Conservation (phyloP, 2,888 invertebrate genomes). For the Sisyra nigra region DNA sequence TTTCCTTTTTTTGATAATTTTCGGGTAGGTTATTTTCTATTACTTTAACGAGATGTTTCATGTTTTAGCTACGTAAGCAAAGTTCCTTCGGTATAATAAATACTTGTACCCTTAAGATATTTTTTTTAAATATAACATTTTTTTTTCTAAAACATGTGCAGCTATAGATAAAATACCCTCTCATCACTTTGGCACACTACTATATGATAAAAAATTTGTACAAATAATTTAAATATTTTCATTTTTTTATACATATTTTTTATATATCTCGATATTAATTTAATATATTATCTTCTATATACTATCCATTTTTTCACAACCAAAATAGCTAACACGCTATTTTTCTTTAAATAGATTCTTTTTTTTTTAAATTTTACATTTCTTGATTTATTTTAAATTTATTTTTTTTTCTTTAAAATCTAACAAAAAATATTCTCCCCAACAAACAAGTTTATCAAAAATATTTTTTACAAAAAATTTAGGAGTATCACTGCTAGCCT, state of each 20-base stretch:
- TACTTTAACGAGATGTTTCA: no score
- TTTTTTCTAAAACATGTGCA: conserved; percentile 25
- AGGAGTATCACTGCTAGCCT: conserved; percentile 15
- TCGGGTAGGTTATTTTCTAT: neutral
- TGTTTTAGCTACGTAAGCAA: neutral
- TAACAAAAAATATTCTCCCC: conserved; percentile 37
- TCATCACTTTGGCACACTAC: conserved; percentile 30
- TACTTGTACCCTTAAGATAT: conserved; percentile 27
- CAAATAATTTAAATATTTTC: conserved; percentile 28
- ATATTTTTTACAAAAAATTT: conserved; percentile 33
- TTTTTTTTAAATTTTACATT: conserved; percentile 14
- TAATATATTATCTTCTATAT: conserved; percentile 27
- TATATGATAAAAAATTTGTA: conserved; percentile 26
- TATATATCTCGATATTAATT: conserved; percentile 12
- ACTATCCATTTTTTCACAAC: conserved; percentile 31
- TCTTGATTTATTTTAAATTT: conserved; percentile 18
- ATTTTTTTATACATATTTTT: conserved; percentile 23
- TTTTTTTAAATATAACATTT: neutral
- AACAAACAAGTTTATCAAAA: conserved; percentile 50
- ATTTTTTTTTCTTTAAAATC: conserved; percentile 21
- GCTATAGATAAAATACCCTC: conserved; percentile 28
- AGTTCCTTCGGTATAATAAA: conserved; percentile 18
- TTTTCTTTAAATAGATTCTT: conserved; percentile 16
- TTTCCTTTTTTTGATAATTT: no score
- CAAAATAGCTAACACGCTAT: conserved; percentile 27